A percentile compares a stretch with the other conserved stretches of the same genome.
Conservation (phyloP, 2,113 vertebrate genomes). For the Nerophis ophidion region DNA sequence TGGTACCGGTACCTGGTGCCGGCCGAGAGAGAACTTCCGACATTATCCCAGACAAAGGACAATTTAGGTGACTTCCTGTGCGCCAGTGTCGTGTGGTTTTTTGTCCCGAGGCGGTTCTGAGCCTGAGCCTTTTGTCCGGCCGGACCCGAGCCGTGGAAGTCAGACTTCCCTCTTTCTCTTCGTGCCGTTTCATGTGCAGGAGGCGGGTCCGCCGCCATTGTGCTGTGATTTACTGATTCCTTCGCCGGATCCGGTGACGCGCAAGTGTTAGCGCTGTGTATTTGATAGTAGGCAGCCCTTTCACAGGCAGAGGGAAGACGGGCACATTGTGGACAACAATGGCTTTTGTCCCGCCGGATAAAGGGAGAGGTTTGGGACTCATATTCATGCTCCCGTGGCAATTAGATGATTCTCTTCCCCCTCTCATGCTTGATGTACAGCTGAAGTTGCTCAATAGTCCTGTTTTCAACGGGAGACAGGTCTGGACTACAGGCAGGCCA, state of each 20-base stretch:
- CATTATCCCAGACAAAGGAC: conserved; percentile 69
- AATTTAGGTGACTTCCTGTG: conserved; percentile 77
- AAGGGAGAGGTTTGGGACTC: conserved; percentile 58
- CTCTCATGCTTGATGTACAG: no score
- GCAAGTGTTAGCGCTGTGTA: conserved; percentile 65
- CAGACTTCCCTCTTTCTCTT: conserved; percentile 73
- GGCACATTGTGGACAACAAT: conserved; percentile 65
- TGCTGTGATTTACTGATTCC: conserved; percentile 71
- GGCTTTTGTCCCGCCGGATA: conserved; percentile 67
- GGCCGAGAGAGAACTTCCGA: conserved; percentile 55
- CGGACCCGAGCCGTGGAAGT: conserved; percentile 65
- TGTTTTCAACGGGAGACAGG: no score
- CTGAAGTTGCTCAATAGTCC: no score
- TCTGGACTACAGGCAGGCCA: no score
- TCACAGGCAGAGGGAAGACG: conserved; percentile 60
- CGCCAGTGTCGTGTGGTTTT: conserved; percentile 72
- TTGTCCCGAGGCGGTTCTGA: conserved; percentile 68
- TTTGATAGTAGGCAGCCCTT: conserved; percentile 63
- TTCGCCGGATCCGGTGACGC: conserved; percentile 68
- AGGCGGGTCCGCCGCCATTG: conserved; percentile 53
- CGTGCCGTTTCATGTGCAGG: conserved; percentile 74
- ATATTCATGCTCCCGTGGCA: conserved; percentile 53
- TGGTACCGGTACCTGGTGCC: conserved; percentile 9
- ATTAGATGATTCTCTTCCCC: conserved; percentile 26
- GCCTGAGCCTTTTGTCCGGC: conserved; percentile 66